Evolutionary conservation across 2,113 vertebrate species (phyloP).

Genomic region (Macrotus californicus): DNA sequence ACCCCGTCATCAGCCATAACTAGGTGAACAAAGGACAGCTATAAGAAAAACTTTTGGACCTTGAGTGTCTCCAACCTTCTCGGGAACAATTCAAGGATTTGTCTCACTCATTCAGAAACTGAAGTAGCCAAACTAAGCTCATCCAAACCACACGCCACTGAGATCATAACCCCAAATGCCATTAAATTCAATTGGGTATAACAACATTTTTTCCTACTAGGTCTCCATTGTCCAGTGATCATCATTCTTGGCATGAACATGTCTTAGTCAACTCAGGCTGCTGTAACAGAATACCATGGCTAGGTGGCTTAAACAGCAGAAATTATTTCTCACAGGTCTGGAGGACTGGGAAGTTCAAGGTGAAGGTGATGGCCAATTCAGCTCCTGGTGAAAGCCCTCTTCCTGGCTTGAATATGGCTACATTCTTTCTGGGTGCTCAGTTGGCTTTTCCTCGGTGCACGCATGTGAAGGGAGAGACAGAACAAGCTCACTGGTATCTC

Average conservation of each 20-base stretch:
- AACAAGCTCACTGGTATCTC: background rate
- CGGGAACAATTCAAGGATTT: background rate
- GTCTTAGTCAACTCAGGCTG: background rate
- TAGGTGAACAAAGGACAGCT: background rate
- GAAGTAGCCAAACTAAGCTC: background rate
- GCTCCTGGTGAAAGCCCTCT: background rate
- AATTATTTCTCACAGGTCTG: background rate
- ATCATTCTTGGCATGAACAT: background rate
- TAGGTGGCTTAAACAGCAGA: background rate
- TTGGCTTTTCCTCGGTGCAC: background rate
- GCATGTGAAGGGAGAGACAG: background rate
- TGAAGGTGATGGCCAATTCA: background rate
- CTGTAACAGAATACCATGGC: background rate
- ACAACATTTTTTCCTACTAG: background rate
- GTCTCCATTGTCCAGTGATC: background rate
- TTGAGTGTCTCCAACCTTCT: background rate
- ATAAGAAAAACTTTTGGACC: background rate
- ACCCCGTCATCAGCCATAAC: background rate
- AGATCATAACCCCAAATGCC: background rate
- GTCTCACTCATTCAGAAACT: background rate
- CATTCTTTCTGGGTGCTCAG: background rate
- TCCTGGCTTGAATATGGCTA: background rate
- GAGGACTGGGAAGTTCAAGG: background rate
- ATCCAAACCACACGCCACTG: background rate
- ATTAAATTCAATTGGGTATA: background rate